Base-by-base conservation (phyloP, 2,113 vertebrate species). In the Dryoscopus gambensis region DNA sequence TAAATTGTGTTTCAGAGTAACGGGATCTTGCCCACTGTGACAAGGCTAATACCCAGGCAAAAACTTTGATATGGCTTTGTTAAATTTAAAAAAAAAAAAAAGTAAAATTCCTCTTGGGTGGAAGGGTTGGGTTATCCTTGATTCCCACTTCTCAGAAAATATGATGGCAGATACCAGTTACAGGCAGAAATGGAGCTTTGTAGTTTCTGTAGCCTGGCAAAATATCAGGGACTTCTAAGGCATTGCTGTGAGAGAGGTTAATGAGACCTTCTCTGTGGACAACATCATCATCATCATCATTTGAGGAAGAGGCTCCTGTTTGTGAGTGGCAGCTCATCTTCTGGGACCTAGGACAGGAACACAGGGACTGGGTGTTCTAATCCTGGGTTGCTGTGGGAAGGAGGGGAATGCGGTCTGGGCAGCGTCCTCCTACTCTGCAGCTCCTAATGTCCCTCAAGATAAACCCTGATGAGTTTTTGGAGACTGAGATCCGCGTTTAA, bases 31-130 rank as follows among this genome's bases (percentile, higher is more conserved):
- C 50, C 57, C 15, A 2, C 52, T 55, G 33, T 59, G 53, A 64
- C 56, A 59, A 93, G 63, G 49, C 33, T 64, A 84, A 95, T 89
- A 78, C 84, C 84, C 81, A 96, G 93, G 90, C 93, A 96, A 94
- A 96, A 94, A n/a, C 30, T 65, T 70, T 31, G 13, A 4, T 50
- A 25, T 50, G 50, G 19, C 42, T 80, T 76, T 75, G 33, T 64
- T 82, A 60, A 33, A 27, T 76, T 3, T n/a, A n/a, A n/a, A 2
- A 44, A 59, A 71, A 46, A 46, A 73, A 10, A 14, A 15, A 22
- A 9, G 9, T 10, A 27, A 42, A 42, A 25, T 25, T 52, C 15
- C 47, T 85, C 10, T 76, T 76, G 42, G 4, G 5, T 60, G 33
- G 57, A 40, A 56, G 22, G 40, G 52, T 31, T 53, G 28, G 15